phyloP scores from a whole-genome alignment of 1,140 invertebrate genomes.

The Oryctes rhinoceros region DNA sequence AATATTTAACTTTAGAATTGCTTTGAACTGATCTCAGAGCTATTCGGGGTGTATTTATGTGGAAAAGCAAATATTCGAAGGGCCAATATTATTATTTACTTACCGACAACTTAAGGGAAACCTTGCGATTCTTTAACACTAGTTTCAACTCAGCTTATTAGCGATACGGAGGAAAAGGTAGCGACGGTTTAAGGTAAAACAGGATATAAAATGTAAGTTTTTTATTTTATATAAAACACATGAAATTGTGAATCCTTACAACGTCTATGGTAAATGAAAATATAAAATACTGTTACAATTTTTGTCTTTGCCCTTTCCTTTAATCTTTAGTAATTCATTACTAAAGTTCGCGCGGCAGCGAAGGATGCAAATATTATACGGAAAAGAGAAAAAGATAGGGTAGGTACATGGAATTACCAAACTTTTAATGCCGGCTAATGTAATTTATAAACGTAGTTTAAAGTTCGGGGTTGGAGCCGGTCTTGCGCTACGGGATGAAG shows the following conservation, averaged over 20 bases:
- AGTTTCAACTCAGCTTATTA: too few relatives aligned
- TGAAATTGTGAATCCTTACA: conserved; percentile 26
- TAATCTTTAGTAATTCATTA: conserved; percentile 8
- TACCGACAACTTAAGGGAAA: too few relatives aligned
- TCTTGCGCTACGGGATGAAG: background rate
- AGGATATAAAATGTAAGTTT: background rate
- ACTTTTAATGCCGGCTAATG: conserved; percentile 32
- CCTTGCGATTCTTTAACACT: too few relatives aligned
- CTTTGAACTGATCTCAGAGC: too few relatives aligned
- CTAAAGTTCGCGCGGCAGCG: background rate
- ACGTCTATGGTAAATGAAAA: conserved; percentile 13
- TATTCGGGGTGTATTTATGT: too few relatives aligned
- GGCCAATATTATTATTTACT: too few relatives aligned
- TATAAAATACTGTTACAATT: conserved; percentile 19
- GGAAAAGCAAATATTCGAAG: too few relatives aligned
- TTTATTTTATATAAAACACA: conserved; percentile 32
- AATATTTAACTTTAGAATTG: too few relatives aligned
- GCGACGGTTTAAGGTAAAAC: too few relatives aligned
- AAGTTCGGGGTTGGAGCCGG: background rate
- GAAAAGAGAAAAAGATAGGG: background rate
- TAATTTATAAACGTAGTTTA: conserved; percentile 36
- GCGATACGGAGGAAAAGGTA: too few relatives aligned
- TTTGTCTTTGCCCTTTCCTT: background rate
- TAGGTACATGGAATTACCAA: conserved; percentile 30
- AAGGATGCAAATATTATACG: background rate